Evolutionary conservation across 37 sponge, comb jelly and placozoan genomes (phyloP).

Genomic region (Spongia lamella): DNA sequence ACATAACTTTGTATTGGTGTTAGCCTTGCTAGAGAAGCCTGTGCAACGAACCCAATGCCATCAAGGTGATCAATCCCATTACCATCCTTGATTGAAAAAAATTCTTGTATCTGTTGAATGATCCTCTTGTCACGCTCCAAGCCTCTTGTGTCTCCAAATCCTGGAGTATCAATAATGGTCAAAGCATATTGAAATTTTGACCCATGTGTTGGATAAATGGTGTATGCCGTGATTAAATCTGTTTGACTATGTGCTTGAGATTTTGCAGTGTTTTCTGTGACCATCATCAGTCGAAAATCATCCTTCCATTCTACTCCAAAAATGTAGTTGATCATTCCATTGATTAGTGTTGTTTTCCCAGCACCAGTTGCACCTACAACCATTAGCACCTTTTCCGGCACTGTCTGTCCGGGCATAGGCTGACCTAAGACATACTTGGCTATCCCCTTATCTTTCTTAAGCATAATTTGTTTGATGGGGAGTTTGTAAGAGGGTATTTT

Average conservation of each 20-base stretch:
- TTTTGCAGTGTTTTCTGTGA: constrained; percentile 10
- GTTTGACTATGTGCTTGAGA: constrained; percentile 58
- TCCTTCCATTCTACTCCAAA: constrained; percentile 73
- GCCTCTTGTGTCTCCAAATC: constrained; percentile 75
- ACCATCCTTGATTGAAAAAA: constrained; percentile 28
- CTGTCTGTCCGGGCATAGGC: too few species aligned
- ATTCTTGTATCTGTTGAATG: constrained; percentile 33
- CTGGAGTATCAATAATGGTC: constrained; percentile 78
- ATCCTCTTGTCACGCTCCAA: constrained; percentile 47
- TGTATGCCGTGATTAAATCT: constrained; percentile 67
- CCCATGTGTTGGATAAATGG: constrained; percentile 17
- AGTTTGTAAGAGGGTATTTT: too few species aligned
- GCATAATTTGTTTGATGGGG: too few species aligned
- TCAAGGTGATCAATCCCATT: constrained; percentile 57
- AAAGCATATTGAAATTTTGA: constrained; percentile 35
- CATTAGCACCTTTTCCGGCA: constrained; percentile 62
- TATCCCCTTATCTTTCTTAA: too few species aligned
- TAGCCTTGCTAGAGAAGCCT: constrained; percentile 56
- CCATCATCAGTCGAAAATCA: constrained; percentile 67
- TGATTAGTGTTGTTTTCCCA: constrained; percentile 78
- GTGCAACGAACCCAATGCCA: constrained; percentile 69
- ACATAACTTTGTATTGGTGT: constrained; percentile 62
- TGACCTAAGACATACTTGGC: too few species aligned
- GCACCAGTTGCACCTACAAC: constrained; percentile 80
- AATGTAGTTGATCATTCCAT: constrained; percentile 69